phyloP scores from a whole-genome alignment of 1,140 invertebrate genomes.

The Meloidogyne exigua region DNA sequence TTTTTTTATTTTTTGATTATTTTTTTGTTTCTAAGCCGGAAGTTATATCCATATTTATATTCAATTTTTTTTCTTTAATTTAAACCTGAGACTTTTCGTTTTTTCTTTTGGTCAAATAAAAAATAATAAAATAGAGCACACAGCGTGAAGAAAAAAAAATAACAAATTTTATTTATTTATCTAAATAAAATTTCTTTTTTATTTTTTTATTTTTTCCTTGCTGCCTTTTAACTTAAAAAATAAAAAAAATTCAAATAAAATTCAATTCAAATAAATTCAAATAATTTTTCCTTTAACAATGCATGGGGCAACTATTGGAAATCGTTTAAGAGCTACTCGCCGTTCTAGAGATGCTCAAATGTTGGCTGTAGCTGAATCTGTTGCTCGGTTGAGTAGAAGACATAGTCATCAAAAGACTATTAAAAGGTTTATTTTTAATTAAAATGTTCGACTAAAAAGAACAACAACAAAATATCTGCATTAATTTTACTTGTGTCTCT shows the following conservation, averaged over 20 bases:
- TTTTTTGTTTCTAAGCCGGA: background rate
- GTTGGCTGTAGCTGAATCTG: slow-evolving; percentile 12
- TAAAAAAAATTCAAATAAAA: background rate
- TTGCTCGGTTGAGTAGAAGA: slow-evolving; percentile 15
- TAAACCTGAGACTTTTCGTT: background rate
- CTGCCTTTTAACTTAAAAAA: no score
- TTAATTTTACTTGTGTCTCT: no score
- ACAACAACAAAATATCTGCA: no score
- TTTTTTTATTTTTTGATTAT: background rate
- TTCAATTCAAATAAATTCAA: background rate
- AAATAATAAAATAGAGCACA: background rate
- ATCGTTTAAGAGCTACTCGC: slow-evolving; percentile 17
- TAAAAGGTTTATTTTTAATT: background rate
- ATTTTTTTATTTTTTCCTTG: no score
- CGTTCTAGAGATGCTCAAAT: slow-evolving; percentile 18
- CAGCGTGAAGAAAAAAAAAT: no score
- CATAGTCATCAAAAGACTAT: slow-evolving; percentile 22
- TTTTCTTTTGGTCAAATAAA: background rate
- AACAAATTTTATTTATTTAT: no score
- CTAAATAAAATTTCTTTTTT: no score
- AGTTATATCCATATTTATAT: background rate
- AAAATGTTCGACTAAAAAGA: background rate
- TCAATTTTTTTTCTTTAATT: background rate
- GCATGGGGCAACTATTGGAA: slow-evolving; percentile 17
- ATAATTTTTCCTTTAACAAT: background rate